Conservation (phyloP, 1,140 invertebrate genomes). For the Drosophila nigromelanica region DNA sequence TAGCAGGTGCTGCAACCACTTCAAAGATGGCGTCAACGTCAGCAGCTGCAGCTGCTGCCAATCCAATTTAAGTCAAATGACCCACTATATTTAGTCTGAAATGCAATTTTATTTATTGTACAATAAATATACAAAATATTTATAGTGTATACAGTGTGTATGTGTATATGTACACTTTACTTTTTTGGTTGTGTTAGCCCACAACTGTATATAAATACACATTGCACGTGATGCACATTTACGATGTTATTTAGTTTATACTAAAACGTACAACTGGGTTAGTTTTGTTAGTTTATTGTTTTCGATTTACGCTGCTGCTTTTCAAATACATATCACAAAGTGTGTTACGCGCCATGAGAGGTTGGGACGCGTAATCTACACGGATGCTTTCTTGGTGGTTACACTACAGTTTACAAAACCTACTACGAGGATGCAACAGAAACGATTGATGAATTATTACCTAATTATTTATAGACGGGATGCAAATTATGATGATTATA, state of each 20-base stretch:
- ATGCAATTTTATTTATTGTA: slow-evolving; percentile 26
- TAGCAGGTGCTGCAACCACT: slow-evolving; percentile 12
- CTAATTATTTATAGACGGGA: slow-evolving; percentile 20
- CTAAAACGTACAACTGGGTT: slow-evolving; percentile 37
- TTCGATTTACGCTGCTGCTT: slow-evolving; percentile 39
- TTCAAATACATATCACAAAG: slow-evolving; percentile 71
- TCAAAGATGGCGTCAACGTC: slow-evolving; percentile 7
- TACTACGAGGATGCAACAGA: slow-evolving; percentile 28
- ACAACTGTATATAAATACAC: slow-evolving; percentile 25
- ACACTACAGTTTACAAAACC: slow-evolving; percentile 33
- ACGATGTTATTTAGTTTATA: slow-evolving; percentile 39
- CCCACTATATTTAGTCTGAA: not conserved
- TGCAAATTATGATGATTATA: slow-evolving; percentile 9
- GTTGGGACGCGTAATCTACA: slow-evolving; percentile 16
- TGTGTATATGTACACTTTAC: slow-evolving; percentile 5
- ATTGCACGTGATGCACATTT: slow-evolving; percentile 36
- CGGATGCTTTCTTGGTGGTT: slow-evolving; percentile 27
- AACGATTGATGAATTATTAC: slow-evolving; percentile 19
- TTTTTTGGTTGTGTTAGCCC: slow-evolving; percentile 2
- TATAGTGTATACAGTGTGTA: slow-evolving; percentile 7
- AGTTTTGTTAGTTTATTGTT: slow-evolving; percentile 44
- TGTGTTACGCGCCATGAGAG: slow-evolving; percentile 31
- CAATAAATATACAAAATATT: slow-evolving; percentile 8
- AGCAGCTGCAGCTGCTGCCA: slow-evolving; percentile 1
- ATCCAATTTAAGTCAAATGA: not conserved